Evolutionary conservation across 2,113 vertebrate species (phyloP), one percentile per base, ranked within the genome.

Genomic region (Lepus timidus): DNA sequence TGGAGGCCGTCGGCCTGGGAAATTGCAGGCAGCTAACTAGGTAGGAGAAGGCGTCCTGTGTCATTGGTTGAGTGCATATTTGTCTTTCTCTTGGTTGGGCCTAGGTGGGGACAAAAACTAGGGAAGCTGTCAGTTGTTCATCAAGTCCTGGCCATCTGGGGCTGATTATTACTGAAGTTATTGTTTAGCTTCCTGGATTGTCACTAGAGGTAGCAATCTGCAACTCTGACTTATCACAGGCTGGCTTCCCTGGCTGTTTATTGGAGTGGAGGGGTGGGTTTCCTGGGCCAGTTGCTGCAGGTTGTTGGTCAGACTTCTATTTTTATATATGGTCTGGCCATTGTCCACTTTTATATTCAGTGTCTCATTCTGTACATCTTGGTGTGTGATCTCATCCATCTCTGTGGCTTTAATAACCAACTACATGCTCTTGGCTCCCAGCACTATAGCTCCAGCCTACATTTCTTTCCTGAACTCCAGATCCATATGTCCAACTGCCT

Each of bases 381-480:
- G 3, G 70, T 67, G 71, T 79, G 67, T 64, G 29, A 91, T 73
- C 81, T 79, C 58, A 92, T 62, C 70, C 52, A 85, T 88, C 75
- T 12, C 73, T 93, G 62, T 67, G 36, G 49, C 17, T 39, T 55
- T 91, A 71, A 64, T 96, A 91, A 33, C 55, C 11, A 49, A 16
- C 68, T 64, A 49, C 58, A 90, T 67, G 62, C 70, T 76, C 68
- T 85, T 85, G 61, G 17, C 16, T 71, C 9, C 22, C 65, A 76
- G 22, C 62, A 88, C 83, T 91, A 23, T 20, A 51, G 9, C 52
- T 82, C 68, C 31, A 88, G 17, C 27, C n/a, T 82, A 44, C 49
- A 93, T 89, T 91, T 92, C 44, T 62, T 88, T 73, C 64, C 81
- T 86, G 75, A 86, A 83, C 36, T 86, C 51, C 27, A 86, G 70